A percentile compares a stretch with the other conserved stretches of the same genome.
phyloP scores from a whole-genome alignment of 2,797 vertebrate genomes.

The Hippocampus kuda region DNA sequence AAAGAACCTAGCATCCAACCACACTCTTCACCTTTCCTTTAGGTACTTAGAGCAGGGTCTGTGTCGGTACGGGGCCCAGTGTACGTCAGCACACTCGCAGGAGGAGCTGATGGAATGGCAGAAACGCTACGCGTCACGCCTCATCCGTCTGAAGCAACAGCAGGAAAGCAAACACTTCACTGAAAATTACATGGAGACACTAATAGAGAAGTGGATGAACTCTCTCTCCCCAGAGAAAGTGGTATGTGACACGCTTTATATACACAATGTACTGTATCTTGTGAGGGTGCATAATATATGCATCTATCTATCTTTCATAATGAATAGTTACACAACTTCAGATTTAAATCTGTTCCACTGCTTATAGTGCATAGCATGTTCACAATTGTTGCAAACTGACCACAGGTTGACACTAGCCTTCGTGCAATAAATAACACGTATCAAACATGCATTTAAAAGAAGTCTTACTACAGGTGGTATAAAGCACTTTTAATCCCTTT shows the following conservation, averaged over 20 bases:
- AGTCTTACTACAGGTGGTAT: background rate
- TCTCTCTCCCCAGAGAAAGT: conserved; percentile 97
- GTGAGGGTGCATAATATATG: background rate
- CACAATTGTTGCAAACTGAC: too few species aligned
- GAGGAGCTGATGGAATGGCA: conserved; percentile 98
- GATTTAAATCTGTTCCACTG: background rate
- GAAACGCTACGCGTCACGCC: conserved; percentile 90
- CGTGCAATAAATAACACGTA: too few species aligned
- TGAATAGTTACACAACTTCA: background rate
- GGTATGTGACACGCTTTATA: conserved; percentile 54
- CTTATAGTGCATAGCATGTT: too few species aligned
- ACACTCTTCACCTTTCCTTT: conserved; percentile 8
- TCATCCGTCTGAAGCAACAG: conserved; percentile 94
- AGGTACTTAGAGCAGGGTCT: conserved; percentile 97
- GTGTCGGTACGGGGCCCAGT: conserved; percentile 96
- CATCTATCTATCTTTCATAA: background rate
- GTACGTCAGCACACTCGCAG: conserved; percentile 97
- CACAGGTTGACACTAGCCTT: too few species aligned
- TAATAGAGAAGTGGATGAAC: conserved; percentile 99
- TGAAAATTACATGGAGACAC: conserved; percentile 95
- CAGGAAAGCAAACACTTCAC: conserved; percentile 93
- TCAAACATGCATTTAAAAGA: too few species aligned
- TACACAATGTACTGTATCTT: background rate
- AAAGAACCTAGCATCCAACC: conserved; percentile 1
- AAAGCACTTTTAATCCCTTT: background rate